Evolutionary conservation across 2,113 vertebrate genomes (phyloP), one percentile per base, ranked within the genome.

Genomic region (Nibea coibor): DNA sequence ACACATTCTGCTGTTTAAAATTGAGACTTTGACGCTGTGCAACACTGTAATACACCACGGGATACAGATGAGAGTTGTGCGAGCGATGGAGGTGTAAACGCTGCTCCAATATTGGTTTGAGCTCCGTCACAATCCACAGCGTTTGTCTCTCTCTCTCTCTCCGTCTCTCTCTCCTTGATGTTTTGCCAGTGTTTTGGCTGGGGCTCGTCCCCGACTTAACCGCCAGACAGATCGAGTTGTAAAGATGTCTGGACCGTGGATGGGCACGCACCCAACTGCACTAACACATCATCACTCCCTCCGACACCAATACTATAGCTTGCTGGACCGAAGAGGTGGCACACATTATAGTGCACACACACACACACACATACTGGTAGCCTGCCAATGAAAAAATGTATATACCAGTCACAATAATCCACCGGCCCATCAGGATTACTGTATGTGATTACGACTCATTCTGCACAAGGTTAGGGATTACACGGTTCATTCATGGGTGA

Each of bases 131-230:
- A 62, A 58, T 39, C 57, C 57, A 45, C 51, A 15, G 12, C 22
- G 14, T 56, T 8, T 31, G 51, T 9, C 19, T 51, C 19, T 20
- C 50, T 20, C 50, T n/a, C 22, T 35, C 73, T 72, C 72, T 58
- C 75, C 10, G 24, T 53, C 22, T 35, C 73, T 65, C 72, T 62
- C 75, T 65, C 31, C 14, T 80, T 84, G 84, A 85, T 76, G 7
- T 5, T 2, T 47, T 75, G 87, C 87, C 87, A 89, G 75, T 82
- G 75, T 87, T 84, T 84, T 75, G 84, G 82, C 82, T 72, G 78
- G 58, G 68, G 43, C 53, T 85, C 31, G 56, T 39, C 65, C 31
- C 70, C 14, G 45, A 85, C 26, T 80, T 11, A 35, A 66, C 51
- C 62, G 35, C 50, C 78, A 72, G 81, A 83, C 80, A 70, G 88